Evolutionary conservation across 2,797 vertebrate genomes (phyloP).

Genomic region (Todus mexicanus): DNA sequence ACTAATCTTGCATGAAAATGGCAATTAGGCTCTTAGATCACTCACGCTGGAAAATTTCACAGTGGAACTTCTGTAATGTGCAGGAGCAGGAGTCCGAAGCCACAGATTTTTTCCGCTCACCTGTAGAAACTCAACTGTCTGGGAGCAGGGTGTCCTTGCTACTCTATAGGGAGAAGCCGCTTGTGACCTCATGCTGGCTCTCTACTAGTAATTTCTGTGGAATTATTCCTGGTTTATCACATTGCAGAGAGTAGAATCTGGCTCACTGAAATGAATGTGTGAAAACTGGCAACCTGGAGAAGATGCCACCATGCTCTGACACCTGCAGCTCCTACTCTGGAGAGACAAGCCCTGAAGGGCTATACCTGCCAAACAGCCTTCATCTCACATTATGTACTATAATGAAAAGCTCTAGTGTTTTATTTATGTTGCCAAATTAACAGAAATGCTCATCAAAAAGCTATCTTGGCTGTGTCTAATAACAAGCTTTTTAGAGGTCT

Average conservation of each 20-base stretch:
- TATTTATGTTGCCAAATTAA: conserved; percentile 12
- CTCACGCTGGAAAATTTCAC: background rate
- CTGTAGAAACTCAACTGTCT: background rate
- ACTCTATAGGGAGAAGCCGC: background rate
- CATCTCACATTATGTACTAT: background rate
- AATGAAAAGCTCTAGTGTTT: background rate
- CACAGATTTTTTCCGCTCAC: background rate
- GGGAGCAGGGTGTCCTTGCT: background rate
- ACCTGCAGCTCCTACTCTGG: background rate
- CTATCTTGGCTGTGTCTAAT: conserved; percentile 16
- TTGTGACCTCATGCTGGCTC: background rate
- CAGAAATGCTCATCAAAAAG: conserved; percentile 9
- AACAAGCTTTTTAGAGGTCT: conserved; percentile 7
- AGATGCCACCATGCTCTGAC: background rate
- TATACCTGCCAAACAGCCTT: background rate
- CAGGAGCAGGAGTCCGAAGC: background rate
- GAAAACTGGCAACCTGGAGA: background rate
- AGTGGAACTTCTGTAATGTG: background rate
- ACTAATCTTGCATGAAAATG: background rate
- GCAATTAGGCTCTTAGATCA: background rate
- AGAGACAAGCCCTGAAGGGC: background rate
- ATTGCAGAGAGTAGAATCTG: background rate
- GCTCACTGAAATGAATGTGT: background rate
- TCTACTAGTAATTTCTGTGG: background rate
- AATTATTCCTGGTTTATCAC: background rate